Evolutionary conservation across 2,888 invertebrate species (phyloP).

Genomic region (Carpatolechia fugitivella): DNA sequence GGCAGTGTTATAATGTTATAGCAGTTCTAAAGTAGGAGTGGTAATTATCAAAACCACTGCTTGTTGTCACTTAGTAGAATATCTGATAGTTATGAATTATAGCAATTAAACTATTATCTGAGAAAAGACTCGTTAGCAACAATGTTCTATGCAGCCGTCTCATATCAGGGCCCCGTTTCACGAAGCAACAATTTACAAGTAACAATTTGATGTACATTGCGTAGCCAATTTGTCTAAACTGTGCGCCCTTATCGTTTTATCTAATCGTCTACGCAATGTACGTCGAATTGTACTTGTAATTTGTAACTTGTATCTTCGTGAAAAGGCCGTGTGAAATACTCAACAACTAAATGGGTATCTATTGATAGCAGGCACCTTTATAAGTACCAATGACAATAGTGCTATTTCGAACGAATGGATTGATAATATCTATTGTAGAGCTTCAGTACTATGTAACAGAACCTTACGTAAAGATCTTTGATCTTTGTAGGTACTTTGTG

Average conservation of each 20-base stretch:
- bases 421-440: constrained; percentile 12
- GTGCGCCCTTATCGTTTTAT: too few relatives aligned
- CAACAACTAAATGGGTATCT: not conserved
- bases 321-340: constrained; percentile 11
- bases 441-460: constrained; percentile 12
- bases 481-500: not conserved
- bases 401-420: constrained; percentile 1
- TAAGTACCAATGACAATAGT: constrained; percentile 8
- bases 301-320: too few relatives aligned
- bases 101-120: not conserved
- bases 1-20: too few relatives aligned
- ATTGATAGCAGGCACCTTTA: not conserved
- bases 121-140: not conserved
- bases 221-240: too few relatives aligned
- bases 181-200: too few relatives aligned
- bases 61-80: not conserved
- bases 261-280: too few relatives aligned
- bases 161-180: too few relatives aligned
- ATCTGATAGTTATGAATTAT: not conserved
- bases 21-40: not conserved
- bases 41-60: not conserved
- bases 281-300: too few relatives aligned
- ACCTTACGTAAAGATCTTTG: constrained; percentile 14
- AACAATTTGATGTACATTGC: too few relatives aligned
- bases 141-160: not conserved